Evolutionary conservation across 1,140 invertebrate species (phyloP), one percentile per base, ranked within the genome.

Genomic region (Camponotus vicinus): DNA sequence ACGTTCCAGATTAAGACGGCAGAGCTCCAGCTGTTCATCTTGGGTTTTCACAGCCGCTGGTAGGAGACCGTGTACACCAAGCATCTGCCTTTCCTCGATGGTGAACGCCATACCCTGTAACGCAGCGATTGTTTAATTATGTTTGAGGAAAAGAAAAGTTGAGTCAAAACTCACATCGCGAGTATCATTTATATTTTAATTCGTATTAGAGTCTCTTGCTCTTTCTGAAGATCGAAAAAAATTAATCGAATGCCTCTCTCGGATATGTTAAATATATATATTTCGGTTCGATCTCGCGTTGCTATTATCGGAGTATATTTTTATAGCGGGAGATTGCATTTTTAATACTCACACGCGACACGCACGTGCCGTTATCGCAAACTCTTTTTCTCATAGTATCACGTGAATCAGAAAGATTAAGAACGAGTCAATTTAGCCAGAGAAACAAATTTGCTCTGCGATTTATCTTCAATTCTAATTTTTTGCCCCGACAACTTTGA

Each of bases 11-110:
- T 97, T 97, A 8, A 97, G 93, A 71, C 96, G 96, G 92, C 97
- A 97, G 15, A 97, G 95, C 85, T 97, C 95, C 2, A 98, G 95
- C 94, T 99, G 98, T 91, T 98, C 97, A n/a, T 98, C 97, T 92
- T 98, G 97, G 3, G 96, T 97, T 94, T 98, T 98, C 13, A 98
- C 97, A 15, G 97, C 95, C 1, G 96, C 96, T 3, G 98, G 98
- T 21, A 99, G 94, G 5, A 98, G 95, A 5, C 98, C 98, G 91
- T 98, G 98, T 91, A 99, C 98, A 49, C 97, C 97, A 71, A 98
- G 95, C 18, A 96, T 94, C 94, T 98, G 98, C 3, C 98, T 96
- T 94, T 99, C 98, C 91, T 97, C 96, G 42, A 98, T 96, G 1
- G 96, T 96, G 93, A 98, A 99, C 2, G 98, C 98, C 96, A 98